Percentiles rank a stretch among this genome's conserved stretches.
phyloP scores from a whole-genome alignment of 1,140 invertebrate genomes.

The Camponotus vicinus region DNA sequence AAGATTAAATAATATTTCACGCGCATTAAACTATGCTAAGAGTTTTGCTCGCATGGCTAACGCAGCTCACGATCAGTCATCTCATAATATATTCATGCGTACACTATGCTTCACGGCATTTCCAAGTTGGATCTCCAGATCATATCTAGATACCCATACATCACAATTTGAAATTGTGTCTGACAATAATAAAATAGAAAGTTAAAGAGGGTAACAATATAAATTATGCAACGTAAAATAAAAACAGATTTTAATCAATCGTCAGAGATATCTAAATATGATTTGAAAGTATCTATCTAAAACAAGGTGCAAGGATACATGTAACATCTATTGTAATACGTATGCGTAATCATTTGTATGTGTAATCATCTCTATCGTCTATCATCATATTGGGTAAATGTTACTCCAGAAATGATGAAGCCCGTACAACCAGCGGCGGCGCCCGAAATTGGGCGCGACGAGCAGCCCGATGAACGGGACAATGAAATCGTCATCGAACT shows the following conservation, averaged over 20 bases:
- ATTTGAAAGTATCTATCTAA: neutral
- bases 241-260: neutral
- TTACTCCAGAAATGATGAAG: conserved; percentile 85
- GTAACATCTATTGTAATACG: neutral
- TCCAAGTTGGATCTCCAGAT: neutral
- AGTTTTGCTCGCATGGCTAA: conserved; percentile 45
- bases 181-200: neutral
- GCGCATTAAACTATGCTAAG: conserved; percentile 10
- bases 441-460: conserved; percentile 83
- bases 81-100: conserved; percentile 34
- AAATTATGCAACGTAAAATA: neutral
- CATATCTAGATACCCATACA: conserved; percentile 8
- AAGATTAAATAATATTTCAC: conserved; percentile 34
- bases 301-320: neutral
- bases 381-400: conserved; percentile 77
- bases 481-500: conserved; percentile 86
- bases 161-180: neutral
- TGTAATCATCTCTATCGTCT: conserved; percentile 54
- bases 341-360: conserved; percentile 34
- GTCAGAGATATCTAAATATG: neutral
- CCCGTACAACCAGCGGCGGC: conserved; percentile 83
- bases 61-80: conserved; percentile 36
- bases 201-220: neutral
- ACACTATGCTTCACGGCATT: conserved; percentile 11
- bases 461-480: conserved; percentile 84